phyloP scores from a whole-genome alignment of 2,113 vertebrate genomes.

The Actinemys pallida region DNA sequence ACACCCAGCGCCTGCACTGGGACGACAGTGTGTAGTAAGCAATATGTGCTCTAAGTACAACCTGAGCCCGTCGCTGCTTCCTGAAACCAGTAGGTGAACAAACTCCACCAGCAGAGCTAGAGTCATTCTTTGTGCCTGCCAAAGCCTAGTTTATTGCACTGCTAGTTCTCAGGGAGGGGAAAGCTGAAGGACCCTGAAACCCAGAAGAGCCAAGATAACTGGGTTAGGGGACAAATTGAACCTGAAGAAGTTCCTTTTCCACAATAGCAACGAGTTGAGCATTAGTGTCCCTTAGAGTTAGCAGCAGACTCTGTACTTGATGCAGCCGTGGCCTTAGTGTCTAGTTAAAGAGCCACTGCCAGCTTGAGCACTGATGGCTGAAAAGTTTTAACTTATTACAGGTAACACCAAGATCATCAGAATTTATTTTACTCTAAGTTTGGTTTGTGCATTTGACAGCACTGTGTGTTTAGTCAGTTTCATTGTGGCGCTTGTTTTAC shows the following conservation, averaged over 20 bases:
- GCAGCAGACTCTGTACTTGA: background rate
- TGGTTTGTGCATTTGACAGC: background rate
- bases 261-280: background rate
- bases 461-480: background rate
- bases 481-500: background rate
- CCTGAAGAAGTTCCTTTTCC: background rate
- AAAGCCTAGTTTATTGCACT: background rate
- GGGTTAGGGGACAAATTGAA: background rate
- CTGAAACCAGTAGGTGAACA: background rate
- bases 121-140: background rate
- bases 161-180: background rate
- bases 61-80: background rate
- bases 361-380: background rate
- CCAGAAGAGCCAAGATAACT: background rate
- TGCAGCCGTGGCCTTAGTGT: background rate
- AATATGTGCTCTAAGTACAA: background rate
- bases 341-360: background rate
- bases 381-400: background rate
- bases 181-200: background rate
- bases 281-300: background rate
- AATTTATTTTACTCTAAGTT: background rate
- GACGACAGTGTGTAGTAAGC: accelerated
- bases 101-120: background rate
- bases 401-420: background rate
- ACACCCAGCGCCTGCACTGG: background rate